These are phyloP conservation scores for Aradophagus sp. DNA, from an alignment of 1,140 invertebrate genomes.

Conservation along the genomic window DNA sequence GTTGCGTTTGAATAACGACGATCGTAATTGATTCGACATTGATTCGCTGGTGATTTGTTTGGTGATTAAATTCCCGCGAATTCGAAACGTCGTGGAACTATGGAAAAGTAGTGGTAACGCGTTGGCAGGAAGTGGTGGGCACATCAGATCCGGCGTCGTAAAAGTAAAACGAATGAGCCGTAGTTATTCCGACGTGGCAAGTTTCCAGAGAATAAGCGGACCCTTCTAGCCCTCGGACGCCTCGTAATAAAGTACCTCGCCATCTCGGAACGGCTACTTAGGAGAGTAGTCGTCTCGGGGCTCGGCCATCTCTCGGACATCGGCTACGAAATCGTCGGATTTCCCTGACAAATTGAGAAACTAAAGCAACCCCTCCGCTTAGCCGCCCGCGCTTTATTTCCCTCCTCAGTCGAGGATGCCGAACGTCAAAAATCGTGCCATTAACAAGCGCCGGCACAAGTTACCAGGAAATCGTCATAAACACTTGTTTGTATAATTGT, in stretches of 20 bases:
- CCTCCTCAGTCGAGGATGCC: constrained; percentile 6
- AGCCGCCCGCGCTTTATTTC: constrained; percentile 23
- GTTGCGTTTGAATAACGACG: constrained; percentile 2
- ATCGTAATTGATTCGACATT: constrained; percentile 37
- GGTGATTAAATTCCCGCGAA: constrained; percentile 41
- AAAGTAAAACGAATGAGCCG: constrained; percentile 40
- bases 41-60: constrained; percentile 37
- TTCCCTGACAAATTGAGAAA: constrained; percentile 40
- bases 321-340: constrained; percentile 24
- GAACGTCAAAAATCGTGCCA: background rate
- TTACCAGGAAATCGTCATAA: background rate
- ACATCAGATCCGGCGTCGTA: constrained; percentile 46
- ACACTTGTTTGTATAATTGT: constrained; percentile 10
- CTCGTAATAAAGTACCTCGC: constrained; percentile 40
- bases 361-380: constrained; percentile 7
- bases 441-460: background rate
- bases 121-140: background rate
- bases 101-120: background rate
- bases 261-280: constrained; percentile 41
- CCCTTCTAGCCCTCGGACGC: constrained; percentile 27
- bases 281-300: constrained; percentile 32
- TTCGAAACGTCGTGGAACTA: constrained; percentile 16
- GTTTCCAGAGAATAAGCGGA: constrained; percentile 51
- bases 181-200: constrained; percentile 49
- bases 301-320: constrained; percentile 28